Evolutionary conservation across 2,888 invertebrate genomes (phyloP), one percentile per base, ranked within the genome.

Genomic region (Plebejus anna): DNA sequence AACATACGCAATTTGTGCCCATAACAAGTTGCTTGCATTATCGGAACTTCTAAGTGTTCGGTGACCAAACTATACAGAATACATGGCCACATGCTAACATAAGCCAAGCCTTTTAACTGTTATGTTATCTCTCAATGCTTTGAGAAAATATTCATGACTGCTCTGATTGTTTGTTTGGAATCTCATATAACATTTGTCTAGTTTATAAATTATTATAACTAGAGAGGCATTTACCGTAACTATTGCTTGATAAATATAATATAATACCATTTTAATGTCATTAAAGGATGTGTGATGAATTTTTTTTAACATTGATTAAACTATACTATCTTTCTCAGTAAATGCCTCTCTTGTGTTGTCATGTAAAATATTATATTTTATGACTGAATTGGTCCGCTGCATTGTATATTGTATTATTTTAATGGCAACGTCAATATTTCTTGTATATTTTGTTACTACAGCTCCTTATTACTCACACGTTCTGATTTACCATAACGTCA

Each of bases 111-210:
- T 72, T 72, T 13, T 51, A 55, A 55, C 73, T 73, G 84, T 82
- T 82, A 84, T 84, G 83, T 80, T 82, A 71, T 79, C 78, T 83
- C 83, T 85, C 85, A 82, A 78, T 59, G 16, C 70, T 38, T 82
- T 84, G 86, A 85, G 86, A 82, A 80, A 78, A 78, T 78, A 78
- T 79, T 80, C 82, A 83, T 84, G 83, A 80, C 83, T 80, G 76
- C 78, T 78, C 75, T 78, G 78, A 77, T 75, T 13, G 66, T 36
- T 61, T 57, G 72, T 70, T 59, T 75, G 76, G 77, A 78, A 78
- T 78, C 78, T 77, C 77, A 78, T 75, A 70, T 70, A 66, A 66
- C 1, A 66, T 32, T 66, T 66, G 28, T 32, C 36, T 66, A 32
- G 13, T 32, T 66, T 66, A 32, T 66, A 59, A 22, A 70, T 70